Evolutionary conservation across 2,797 vertebrate species (phyloP).

Genomic region (Rachycentron canadum): DNA sequence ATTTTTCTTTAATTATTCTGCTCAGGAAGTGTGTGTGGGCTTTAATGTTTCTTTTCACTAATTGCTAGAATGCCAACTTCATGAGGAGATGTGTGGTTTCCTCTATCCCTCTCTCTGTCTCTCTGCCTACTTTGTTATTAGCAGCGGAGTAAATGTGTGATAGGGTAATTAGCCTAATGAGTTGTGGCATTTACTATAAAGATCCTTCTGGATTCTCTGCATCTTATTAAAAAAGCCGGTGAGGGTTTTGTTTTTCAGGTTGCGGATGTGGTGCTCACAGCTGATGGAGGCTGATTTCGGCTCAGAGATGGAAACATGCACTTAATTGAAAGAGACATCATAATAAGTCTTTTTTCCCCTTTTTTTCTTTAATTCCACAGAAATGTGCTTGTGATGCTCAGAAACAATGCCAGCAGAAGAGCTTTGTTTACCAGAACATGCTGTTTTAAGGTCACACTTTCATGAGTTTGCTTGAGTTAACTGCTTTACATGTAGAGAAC

Average conservation of each 20-base stretch:
- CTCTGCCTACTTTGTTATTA: slow-evolving; percentile 78
- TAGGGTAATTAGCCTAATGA: slow-evolving; percentile 87
- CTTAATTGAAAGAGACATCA: slow-evolving; percentile 68
- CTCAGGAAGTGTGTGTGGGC: slow-evolving; percentile 73
- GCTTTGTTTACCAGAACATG: slow-evolving; percentile 34
- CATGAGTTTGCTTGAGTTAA: slow-evolving; percentile 42
- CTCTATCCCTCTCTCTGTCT: slow-evolving; percentile 66
- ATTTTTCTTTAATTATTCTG: slow-evolving; percentile 77
- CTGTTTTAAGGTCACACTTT: slow-evolving; percentile 51
- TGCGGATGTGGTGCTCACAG: slow-evolving; percentile 34
- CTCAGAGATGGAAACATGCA: slow-evolving; percentile 55
- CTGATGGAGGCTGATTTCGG: slow-evolving; percentile 50
- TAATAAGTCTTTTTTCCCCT: slow-evolving; percentile 41
- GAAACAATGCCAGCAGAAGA: slow-evolving; percentile 29
- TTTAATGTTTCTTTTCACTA: slow-evolving; percentile 82
- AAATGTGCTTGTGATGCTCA: slow-evolving; percentile 57
- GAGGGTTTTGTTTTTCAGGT: slow-evolving; percentile 70
- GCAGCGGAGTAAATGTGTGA: slow-evolving; percentile 83
- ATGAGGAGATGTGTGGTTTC: slow-evolving; percentile 77
- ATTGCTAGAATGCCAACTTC: slow-evolving; percentile 82
- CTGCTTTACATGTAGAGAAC: slow-evolving; percentile 36
- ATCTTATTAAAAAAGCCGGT: slow-evolving; percentile 77
- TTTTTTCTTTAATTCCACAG: slow-evolving; percentile 2
- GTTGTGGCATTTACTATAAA: slow-evolving; percentile 84
- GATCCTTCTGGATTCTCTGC: slow-evolving; percentile 76